phyloP scores from a whole-genome alignment of 2,113 vertebrate genomes.

The Gobius niger region DNA sequence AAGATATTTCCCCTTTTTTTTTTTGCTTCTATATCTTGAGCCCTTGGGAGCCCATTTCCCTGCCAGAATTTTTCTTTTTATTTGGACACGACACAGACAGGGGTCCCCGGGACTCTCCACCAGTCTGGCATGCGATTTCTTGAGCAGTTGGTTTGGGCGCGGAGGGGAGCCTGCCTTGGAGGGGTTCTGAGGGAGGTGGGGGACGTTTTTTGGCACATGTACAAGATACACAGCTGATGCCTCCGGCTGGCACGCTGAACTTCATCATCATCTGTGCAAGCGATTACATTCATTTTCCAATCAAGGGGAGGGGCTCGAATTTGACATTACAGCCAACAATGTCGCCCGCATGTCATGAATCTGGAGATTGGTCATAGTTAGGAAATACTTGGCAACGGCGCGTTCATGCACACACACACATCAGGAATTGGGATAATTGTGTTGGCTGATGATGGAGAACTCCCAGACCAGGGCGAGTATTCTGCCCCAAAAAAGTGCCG shows the following conservation, averaged over 20 bases:
- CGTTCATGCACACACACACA: slow-evolving; percentile 11
- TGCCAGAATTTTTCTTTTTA: slow-evolving; percentile 56
- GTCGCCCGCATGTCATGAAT: slow-evolving; percentile 41
- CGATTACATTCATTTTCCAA: slow-evolving; percentile 68
- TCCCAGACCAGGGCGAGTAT: slow-evolving; percentile 34
- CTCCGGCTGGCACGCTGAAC: slow-evolving; percentile 63
- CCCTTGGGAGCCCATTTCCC: slow-evolving; percentile 27
- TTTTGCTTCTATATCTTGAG: slow-evolving; percentile 32
- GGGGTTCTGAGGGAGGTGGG: slow-evolving; percentile 11
- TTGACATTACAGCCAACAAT: slow-evolving; percentile 48
- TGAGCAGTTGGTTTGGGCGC: slow-evolving; percentile 62
- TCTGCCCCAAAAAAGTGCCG: slow-evolving; percentile 46
- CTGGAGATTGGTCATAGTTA: slow-evolving; percentile 38
- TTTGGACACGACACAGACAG: slow-evolving; percentile 45
- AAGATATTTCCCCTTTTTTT: slow-evolving; percentile 35
- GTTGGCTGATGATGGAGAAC: slow-evolving; percentile 45
- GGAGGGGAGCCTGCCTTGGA: slow-evolving; percentile 37
- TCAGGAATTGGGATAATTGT: slow-evolving; percentile 33
- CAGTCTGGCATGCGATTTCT: slow-evolving; percentile 62
- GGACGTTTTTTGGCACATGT: slow-evolving; percentile 50
- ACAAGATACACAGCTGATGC: slow-evolving; percentile 70
- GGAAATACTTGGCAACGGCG: slow-evolving; percentile 40
- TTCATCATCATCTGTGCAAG: slow-evolving; percentile 65
- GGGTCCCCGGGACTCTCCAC: slow-evolving; percentile 48
- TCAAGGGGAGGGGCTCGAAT: slow-evolving; percentile 54